These are phyloP conservation scores for Camponotus fellah DNA, from an alignment of 2,888 invertebrate species.

Conservation along the genomic window DNA sequence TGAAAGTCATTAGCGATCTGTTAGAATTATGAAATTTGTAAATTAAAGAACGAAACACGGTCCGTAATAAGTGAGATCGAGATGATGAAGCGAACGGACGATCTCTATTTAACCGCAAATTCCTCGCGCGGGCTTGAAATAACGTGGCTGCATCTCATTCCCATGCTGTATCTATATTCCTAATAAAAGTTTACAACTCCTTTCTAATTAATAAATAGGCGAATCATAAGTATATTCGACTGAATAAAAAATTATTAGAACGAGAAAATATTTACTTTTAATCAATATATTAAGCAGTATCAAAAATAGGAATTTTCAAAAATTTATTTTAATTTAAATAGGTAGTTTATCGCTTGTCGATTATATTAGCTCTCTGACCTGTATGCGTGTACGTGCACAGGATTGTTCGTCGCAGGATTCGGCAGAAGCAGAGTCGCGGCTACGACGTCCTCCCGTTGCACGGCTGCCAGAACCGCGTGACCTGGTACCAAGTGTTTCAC, in stretches of 20 bases:
- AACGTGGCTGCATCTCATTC: neutral
- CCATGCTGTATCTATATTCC: slow-evolving; percentile 1
- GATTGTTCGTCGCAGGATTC: slow-evolving; percentile 97
- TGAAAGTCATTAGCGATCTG: slow-evolving; percentile 68
- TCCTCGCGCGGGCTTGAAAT: neutral
- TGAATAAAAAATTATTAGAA: neutral
- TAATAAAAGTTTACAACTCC: slow-evolving; percentile 16
- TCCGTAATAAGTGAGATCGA: slow-evolving; percentile 65
- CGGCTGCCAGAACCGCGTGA: slow-evolving; percentile 96
- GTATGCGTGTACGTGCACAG: slow-evolving; percentile 98
- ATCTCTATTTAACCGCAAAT: slow-evolving; percentile 55
- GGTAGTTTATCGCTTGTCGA: neutral
- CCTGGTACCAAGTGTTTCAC: slow-evolving; percentile 98
- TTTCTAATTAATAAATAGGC: neutral
- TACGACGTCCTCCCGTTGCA: slow-evolving; percentile 96
- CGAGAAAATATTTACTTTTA: neutral
- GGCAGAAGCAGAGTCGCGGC: slow-evolving; percentile 97
- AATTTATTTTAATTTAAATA: neutral
- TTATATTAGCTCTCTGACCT: slow-evolving; percentile 72
- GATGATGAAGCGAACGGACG: slow-evolving; percentile 64
- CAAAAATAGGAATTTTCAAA: neutral
- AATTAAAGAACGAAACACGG: slow-evolving; percentile 67
- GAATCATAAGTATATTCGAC: neutral
- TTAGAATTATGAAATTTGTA: slow-evolving; percentile 72
- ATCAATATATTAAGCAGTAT: neutral